These are phyloP conservation scores for Epinotia nisella DNA, from an alignment of 2,888 invertebrate species.

Conservation along the genomic window DNA sequence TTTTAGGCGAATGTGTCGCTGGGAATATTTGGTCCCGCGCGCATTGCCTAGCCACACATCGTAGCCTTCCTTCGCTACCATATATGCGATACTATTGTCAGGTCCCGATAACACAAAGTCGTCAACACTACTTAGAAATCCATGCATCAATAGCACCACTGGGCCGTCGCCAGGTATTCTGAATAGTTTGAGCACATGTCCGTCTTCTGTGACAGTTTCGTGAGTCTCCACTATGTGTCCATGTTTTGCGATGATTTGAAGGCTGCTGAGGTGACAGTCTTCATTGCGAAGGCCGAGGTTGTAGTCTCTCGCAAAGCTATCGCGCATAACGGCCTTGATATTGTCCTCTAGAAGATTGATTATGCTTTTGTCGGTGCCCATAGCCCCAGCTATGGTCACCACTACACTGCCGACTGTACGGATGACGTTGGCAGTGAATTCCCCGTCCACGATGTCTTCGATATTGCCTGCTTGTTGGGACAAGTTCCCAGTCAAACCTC, in stretches of 20 bases:
- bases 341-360: conserved; percentile 51
- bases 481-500: neutral
- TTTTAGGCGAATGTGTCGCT: conserved; percentile 75
- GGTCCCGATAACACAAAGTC: conserved; percentile 69
- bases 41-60: conserved; percentile 93
- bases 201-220: conserved; percentile 62
- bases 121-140: conserved; percentile 67
- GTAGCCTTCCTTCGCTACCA: conserved; percentile 86
- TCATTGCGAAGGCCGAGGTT: conserved; percentile 57
- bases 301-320: conserved; percentile 48
- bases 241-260: conserved; percentile 60
- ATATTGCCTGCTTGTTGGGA: neutral
- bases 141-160: conserved; percentile 71
- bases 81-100: conserved; percentile 66
- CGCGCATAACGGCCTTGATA: conserved; percentile 45
- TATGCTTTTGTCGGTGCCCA: conserved; percentile 45
- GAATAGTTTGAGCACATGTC: conserved; percentile 62
- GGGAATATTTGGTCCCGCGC: conserved; percentile 88
- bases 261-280: conserved; percentile 58
- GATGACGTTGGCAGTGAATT: neutral
- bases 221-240: conserved; percentile 61
- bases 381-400: too few species aligned
- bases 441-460: conserved; percentile 6
- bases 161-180: conserved; percentile 65
- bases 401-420: neutral